Conservation (phyloP, 2,888 invertebrate species). For the Clitarchus hookeri region DNA sequence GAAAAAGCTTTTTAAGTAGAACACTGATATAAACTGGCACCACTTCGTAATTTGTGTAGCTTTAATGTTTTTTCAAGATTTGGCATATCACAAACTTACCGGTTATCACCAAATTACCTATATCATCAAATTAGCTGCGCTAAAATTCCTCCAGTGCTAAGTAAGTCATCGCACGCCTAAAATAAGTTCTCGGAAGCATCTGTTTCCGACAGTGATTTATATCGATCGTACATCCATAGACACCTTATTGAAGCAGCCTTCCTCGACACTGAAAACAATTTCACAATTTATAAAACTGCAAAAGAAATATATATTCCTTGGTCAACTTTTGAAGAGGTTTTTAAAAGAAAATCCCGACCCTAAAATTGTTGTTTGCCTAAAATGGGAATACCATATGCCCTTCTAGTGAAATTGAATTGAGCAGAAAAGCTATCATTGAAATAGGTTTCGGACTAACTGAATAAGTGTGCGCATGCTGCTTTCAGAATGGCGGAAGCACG, state of each 20-base stretch:
- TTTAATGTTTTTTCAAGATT: constrained; percentile 4
- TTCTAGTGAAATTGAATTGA: constrained; percentile 22
- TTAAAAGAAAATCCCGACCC: background rate
- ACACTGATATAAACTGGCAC: background rate
- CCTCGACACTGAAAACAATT: background rate
- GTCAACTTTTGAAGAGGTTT: background rate
- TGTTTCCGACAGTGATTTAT: background rate
- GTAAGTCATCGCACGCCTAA: background rate
- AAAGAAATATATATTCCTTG: background rate
- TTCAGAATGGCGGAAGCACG: background rate
- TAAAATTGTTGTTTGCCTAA: background rate
- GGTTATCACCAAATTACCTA: background rate
- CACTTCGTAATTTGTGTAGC: background rate
- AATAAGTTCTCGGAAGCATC: background rate
- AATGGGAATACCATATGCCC: constrained; percentile 17
- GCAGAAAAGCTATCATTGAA: constrained; percentile 17
- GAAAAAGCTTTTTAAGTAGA: background rate
- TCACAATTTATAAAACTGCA: background rate
- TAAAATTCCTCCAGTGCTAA: background rate
- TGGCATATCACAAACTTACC: constrained; percentile 12
- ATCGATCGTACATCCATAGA: background rate
- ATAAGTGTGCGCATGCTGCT: constrained; percentile 3
- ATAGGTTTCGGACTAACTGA: constrained; percentile 24
- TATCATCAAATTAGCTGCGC: background rate
- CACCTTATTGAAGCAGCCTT: background rate